phyloP scores from a whole-genome alignment of 1,140 invertebrate genomes.

The Polypedilum vanderplanki region DNA sequence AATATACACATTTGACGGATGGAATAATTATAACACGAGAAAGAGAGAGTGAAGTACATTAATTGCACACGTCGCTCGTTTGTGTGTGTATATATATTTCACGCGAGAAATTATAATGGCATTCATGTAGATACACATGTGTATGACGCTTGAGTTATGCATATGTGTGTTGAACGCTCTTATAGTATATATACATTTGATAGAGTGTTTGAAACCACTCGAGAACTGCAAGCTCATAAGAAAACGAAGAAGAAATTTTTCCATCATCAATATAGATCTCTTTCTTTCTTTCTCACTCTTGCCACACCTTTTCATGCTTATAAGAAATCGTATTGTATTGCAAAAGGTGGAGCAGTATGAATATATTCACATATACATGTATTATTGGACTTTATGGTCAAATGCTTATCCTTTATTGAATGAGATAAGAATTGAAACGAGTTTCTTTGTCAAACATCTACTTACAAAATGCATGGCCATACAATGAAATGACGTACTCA shows the following conservation, averaged over 20 bases:
- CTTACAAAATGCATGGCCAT: background rate
- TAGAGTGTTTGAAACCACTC: too few relatives aligned
- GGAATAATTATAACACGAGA: constrained; percentile 3
- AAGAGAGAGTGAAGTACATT: background rate
- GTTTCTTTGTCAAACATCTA: background rate
- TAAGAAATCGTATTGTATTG: background rate
- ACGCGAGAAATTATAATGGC: background rate
- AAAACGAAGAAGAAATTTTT: too few relatives aligned
- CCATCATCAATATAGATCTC: constrained; percentile 26
- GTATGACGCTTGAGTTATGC: background rate
- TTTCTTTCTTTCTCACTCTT: too few relatives aligned
- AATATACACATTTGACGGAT: too few relatives aligned
- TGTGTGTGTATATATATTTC: background rate
- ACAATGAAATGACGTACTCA: background rate
- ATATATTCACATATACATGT: background rate
- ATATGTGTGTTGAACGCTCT: background rate
- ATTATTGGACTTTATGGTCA: too few relatives aligned
- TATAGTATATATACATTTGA: too few relatives aligned
- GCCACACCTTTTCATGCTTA: background rate
- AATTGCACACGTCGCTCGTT: background rate
- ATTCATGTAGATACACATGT: background rate
- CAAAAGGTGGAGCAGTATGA: constrained; percentile 1
- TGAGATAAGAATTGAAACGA: background rate
- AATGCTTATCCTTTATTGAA: too few relatives aligned
- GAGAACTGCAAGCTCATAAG: too few relatives aligned